phyloP scores from a whole-genome alignment of 2,797 vertebrate genomes.

The Aeoliscus strigatus region DNA sequence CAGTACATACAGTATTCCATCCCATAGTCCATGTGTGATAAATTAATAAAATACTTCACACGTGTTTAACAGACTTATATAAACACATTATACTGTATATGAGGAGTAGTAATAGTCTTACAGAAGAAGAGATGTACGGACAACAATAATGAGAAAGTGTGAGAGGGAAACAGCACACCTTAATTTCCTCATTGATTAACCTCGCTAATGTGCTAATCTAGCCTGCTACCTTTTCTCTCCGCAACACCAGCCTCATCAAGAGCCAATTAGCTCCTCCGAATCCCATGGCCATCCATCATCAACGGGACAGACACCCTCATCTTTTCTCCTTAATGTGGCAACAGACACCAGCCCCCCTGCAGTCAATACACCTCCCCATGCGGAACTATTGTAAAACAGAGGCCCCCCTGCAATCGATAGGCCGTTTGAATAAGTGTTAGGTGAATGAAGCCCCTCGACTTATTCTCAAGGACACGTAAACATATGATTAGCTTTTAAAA shows the following conservation, averaged over 20 bases:
- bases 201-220: conserved; percentile 69
- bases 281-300: conserved; percentile 70
- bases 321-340: conserved; percentile 65
- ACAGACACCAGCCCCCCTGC: conserved; percentile 45
- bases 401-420: conserved; percentile 48
- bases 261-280: conserved; percentile 68
- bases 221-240: conserved; percentile 57
- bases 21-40: no score
- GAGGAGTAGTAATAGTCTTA: neutral
- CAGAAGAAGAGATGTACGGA: no score
- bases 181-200: conserved; percentile 71
- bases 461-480: conserved; percentile 19
- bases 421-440: conserved; percentile 8
- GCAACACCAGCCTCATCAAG: conserved; percentile 73
- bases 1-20: no score
- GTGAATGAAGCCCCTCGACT: conserved; percentile 19
- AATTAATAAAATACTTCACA: no score
- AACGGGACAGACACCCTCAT: conserved; percentile 67
- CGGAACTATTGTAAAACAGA: conserved; percentile 47
- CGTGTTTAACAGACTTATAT: no score
- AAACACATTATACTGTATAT: no score
- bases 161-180: conserved; percentile 54
- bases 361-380: conserved; percentile 62
- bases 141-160: conserved; percentile 42
- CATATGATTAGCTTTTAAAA: neutral